Evolutionary conservation across 1,140 invertebrate genomes (phyloP), one percentile per base, ranked within the genome.

Genomic region (Halotydeus destructor): DNA sequence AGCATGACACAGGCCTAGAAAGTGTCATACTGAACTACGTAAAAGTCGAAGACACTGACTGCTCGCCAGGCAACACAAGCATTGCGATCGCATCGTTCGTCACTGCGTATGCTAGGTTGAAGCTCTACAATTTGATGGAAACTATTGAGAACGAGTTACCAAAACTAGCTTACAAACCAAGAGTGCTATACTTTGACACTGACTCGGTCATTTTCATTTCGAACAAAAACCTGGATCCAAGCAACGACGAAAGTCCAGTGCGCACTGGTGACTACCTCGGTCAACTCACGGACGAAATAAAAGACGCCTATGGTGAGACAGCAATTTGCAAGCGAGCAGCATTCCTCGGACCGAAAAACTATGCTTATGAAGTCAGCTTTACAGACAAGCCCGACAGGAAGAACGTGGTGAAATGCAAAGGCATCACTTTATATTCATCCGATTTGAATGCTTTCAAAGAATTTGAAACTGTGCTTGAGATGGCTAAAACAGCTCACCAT

Each of bases 111-210:
- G 28, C 25, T 38, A 6, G 38, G 8, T 5, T 39, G 18, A 34
- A 41, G 18, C 28, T 41, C 5, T 41, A 9, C 19, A 3, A 9
- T 5, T 30, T 30, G 27, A 30, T 41, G 4, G 31, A 31, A 5
- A 6, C n/a, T 14, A 41, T 41, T 31, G 38, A 41, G 14, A 14
- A 19, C 14, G n/a, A n/a, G n/a, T n/a, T n/a, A n/a, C n/a, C n/a
- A n/a, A n/a, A n/a, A n/a, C n/a, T n/a, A n/a, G 52, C 44, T 50
- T 54, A 58, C 2, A 58, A 55, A 40, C 5, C 5, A 21, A 6
- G 36, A 38, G 22, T 38, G 9, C 22, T 38, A 5, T 38, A 38
- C 25, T 38, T 38, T 18, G 36, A 38, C 25, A 38, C 36, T 23
- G 36, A 38, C 16, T 38, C 36, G 11, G 30, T 14, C 6, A 18